Evolutionary conservation across 2,797 vertebrate genomes (phyloP).

Genomic region (Semaprochilodus insignis): DNA sequence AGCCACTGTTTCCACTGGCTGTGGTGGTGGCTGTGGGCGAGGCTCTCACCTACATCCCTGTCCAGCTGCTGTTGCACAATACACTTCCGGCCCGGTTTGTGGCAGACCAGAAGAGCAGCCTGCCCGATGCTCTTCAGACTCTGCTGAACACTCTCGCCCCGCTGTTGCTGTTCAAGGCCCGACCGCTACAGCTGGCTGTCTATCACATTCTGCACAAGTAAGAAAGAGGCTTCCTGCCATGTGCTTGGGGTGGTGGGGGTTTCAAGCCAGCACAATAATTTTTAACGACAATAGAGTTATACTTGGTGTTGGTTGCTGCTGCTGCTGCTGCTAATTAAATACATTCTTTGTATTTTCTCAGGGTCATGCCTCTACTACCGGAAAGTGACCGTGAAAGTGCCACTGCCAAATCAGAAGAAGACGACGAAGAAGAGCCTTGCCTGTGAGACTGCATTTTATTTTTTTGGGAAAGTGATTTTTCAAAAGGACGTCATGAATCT

Average conservation of each 20-base stretch:
- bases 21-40: slow-evolving; percentile 86
- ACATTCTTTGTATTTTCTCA: slow-evolving; percentile 59
- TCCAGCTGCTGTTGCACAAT: slow-evolving; percentile 86
- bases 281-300: not conserved
- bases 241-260: not conserved
- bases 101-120: slow-evolving; percentile 90
- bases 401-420: slow-evolving; percentile 82
- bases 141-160: slow-evolving; percentile 91
- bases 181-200: slow-evolving; percentile 88
- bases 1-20: slow-evolving; percentile 82
- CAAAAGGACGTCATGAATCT: not conserved
- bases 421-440: slow-evolving; percentile 90
- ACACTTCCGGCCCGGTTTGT: slow-evolving; percentile 85
- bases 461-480: not conserved
- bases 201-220: slow-evolving; percentile 93
- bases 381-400: slow-evolving; percentile 90
- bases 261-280: not conserved
- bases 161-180: slow-evolving; percentile 87
- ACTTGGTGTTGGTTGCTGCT: not conserved
- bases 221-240: not conserved
- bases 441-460: slow-evolving; percentile 81
- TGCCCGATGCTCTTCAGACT: slow-evolving; percentile 90
- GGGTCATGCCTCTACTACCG: slow-evolving; percentile 93
- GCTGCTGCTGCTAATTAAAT: not conserved
- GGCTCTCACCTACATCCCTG: slow-evolving; percentile 85